Conservation (phyloP, 2,113 vertebrate genomes). For the Toxotes chatareus region DNA sequence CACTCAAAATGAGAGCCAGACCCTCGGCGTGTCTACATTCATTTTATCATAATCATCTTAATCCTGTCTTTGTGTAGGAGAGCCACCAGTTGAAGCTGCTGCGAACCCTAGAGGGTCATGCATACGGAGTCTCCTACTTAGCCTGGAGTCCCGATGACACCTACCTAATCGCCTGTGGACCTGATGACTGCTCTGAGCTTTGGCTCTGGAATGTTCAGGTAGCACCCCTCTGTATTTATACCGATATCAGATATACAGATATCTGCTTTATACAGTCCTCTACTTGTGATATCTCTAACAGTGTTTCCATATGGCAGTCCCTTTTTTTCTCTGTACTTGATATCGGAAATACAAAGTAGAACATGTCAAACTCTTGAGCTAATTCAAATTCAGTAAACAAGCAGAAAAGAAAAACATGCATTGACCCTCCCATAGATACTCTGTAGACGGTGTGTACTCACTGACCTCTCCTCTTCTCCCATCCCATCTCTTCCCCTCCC, state of each 20-base stretch:
- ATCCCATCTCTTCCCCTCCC: slow-evolving; percentile 28
- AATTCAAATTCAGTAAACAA: slow-evolving; percentile 15
- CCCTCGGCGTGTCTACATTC: not conserved
- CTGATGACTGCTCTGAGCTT: slow-evolving; percentile 98
- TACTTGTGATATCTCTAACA: not conserved
- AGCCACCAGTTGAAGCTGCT: slow-evolving; percentile 96
- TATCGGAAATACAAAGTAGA: not conserved
- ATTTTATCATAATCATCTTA: not conserved
- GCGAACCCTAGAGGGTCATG: slow-evolving; percentile 96
- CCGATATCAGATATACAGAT: no score
- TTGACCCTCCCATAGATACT: slow-evolving; percentile 27
- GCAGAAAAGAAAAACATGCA: not conserved
- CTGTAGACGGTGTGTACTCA: slow-evolving; percentile 60
- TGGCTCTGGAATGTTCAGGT: slow-evolving; percentile 99
- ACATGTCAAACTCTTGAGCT: not conserved
- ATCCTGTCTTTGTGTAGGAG: slow-evolving; percentile 83
- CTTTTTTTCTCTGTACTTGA: not conserved
- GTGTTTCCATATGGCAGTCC: not conserved
- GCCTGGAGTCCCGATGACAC: slow-evolving; percentile 99
- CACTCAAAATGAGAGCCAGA: not conserved
- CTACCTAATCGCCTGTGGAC: slow-evolving; percentile 98
- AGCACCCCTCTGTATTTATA: not conserved
- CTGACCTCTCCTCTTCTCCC: slow-evolving; percentile 60
- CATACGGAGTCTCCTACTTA: slow-evolving; percentile 97
- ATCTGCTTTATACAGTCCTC: not conserved